Evolutionary conservation across 2,797 vertebrate genomes (phyloP).

Genomic region (Gallirallus australis): DNA sequence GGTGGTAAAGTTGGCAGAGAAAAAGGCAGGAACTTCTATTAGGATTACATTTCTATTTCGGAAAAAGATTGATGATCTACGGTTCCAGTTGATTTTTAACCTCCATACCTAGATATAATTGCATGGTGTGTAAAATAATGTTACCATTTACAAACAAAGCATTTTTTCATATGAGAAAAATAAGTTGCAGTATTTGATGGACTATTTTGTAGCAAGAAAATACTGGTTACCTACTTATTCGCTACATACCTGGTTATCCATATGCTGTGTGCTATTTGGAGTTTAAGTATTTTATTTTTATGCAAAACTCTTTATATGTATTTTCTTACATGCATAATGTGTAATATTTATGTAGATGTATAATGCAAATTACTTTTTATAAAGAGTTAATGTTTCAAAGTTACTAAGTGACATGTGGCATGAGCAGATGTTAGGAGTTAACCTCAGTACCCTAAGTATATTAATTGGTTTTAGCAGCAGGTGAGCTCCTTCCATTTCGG

Average conservation of each 20-base stretch:
- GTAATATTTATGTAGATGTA: background rate
- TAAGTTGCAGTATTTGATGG: background rate
- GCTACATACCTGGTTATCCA: background rate
- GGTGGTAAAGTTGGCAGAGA: conserved; percentile 67
- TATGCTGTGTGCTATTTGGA: background rate
- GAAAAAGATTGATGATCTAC: background rate
- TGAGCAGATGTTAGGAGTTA: background rate
- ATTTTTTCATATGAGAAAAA: background rate
- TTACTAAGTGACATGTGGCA: background rate
- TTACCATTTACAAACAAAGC: background rate
- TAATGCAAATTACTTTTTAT: background rate
- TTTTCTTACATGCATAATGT: background rate
- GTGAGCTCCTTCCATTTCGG: background rate
- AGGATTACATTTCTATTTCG: conserved; percentile 39
- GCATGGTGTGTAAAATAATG: background rate
- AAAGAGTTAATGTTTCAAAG: background rate
- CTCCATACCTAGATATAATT: background rate
- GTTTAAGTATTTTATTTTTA: background rate
- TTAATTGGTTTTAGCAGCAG: background rate
- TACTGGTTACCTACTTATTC: background rate
- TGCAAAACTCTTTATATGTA: background rate
- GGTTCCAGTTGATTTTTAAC: conserved; percentile 19
- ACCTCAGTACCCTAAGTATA: background rate
- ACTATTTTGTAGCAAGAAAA: background rate
- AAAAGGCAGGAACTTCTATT: conserved; percentile 48